phyloP scores from a whole-genome alignment of 2,888 invertebrate genomes.

The Pachydiplax longipennis region DNA sequence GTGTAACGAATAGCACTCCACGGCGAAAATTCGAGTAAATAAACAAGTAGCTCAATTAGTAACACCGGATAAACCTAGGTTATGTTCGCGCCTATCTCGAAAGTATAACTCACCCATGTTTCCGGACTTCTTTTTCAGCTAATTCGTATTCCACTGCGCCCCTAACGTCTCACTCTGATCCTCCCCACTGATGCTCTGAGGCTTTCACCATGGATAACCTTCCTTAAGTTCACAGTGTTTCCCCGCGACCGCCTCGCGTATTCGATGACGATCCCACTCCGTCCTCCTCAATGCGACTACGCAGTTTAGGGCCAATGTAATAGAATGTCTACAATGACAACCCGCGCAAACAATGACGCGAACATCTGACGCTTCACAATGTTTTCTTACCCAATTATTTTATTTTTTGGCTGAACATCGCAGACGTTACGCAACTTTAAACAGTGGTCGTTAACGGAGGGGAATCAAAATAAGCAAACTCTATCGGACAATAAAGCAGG shows the following conservation, averaged over 20 bases:
- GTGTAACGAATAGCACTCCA: too few species aligned
- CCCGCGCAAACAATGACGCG: conserved; percentile 30
- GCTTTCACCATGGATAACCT: not conserved
- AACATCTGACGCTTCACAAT: not conserved
- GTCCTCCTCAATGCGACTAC: conserved; percentile 3
- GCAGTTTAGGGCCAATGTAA: not conserved
- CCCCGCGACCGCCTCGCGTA: not conserved
- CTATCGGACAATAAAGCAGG: not conserved
- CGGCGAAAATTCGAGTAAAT: too few species aligned
- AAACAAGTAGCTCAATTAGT: too few species aligned
- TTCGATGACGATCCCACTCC: not conserved
- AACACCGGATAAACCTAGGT: not conserved
- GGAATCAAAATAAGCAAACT: not conserved
- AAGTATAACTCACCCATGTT: not conserved
- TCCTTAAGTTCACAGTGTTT: not conserved
- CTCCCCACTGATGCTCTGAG: not conserved
- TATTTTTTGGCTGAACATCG: not conserved
- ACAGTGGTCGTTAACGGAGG: not conserved
- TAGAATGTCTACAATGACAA: not conserved
- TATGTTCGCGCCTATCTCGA: not conserved
- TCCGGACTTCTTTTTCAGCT: not conserved
- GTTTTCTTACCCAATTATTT: not conserved
- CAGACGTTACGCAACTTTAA: not conserved
- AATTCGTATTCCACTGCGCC: not conserved
- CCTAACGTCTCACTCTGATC: not conserved